A percentile compares a stretch with the other conserved stretches of the same genome.
These are phyloP conservation scores for Diachasmimorpha longicaudata DNA, from an alignment of 1,140 invertebrate genomes.

Conservation along the genomic window DNA sequence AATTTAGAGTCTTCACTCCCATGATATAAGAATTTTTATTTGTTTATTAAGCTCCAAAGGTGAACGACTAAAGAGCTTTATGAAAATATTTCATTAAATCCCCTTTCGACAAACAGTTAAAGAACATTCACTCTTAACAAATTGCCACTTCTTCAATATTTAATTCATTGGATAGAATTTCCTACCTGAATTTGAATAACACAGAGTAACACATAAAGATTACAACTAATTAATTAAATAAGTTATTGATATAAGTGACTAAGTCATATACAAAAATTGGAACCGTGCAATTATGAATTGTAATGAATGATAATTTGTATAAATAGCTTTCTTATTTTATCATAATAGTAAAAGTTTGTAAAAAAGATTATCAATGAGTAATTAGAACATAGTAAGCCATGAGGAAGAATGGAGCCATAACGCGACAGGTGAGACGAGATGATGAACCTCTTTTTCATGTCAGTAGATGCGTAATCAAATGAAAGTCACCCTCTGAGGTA, in stretches of 20 bases:
- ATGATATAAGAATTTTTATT: too few species aligned
- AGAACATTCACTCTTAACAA: too few species aligned
- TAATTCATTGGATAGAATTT: too few species aligned
- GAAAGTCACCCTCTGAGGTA: background rate
- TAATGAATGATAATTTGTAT: background rate
- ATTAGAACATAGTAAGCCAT: background rate
- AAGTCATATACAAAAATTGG: background rate
- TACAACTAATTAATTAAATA: background rate
- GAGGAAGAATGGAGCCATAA: background rate
- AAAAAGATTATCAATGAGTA: background rate
- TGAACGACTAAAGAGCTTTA: too few species aligned
- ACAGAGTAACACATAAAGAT: background rate
- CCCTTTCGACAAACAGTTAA: too few species aligned
- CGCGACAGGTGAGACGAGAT: background rate
- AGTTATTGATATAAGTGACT: background rate
- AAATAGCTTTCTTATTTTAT: background rate
- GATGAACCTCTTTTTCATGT: background rate
- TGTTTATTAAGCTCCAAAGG: too few species aligned
- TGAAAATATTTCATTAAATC: too few species aligned
- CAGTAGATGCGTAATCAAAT: background rate
- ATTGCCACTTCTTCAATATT: too few species aligned
- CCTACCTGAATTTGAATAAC: background rate
- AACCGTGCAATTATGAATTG: background rate
- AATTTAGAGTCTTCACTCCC: too few species aligned
- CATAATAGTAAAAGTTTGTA: background rate